phyloP scores from a whole-genome alignment of 2,797 vertebrate species.

The Pteronotus mesoamericanus region DNA sequence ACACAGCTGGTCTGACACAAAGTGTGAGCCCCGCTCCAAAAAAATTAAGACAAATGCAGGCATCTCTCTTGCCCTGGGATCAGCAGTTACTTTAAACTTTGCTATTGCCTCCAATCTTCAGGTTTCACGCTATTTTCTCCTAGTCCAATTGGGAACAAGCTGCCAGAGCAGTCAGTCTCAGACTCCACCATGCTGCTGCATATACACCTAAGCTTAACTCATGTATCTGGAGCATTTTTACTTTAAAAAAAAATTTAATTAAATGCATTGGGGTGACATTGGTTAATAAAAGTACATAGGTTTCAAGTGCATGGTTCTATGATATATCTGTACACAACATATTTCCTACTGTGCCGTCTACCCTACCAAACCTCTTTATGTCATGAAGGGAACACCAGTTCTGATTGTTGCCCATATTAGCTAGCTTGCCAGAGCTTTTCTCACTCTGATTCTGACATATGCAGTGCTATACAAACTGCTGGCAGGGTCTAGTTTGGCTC shows the following conservation, averaged over 20 bases:
- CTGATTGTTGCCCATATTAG: background rate
- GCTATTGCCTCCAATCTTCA: background rate
- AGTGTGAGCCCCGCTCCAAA: background rate
- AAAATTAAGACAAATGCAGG: background rate
- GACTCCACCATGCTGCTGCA: background rate
- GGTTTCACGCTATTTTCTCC: background rate
- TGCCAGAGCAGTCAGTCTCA: background rate
- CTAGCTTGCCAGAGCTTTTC: background rate
- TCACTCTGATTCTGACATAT: background rate
- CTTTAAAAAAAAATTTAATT: background rate
- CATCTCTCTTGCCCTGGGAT: background rate
- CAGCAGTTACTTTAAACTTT: background rate
- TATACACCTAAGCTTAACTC: background rate
- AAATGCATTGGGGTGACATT: background rate
- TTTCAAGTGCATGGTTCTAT: background rate
- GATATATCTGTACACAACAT: too few relatives aligned
- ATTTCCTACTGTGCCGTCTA: background rate
- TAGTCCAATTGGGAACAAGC: background rate
- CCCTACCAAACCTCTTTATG: background rate
- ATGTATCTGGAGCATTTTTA: background rate
- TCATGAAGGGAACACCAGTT: background rate
- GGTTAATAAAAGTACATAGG: background rate
- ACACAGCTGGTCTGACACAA: background rate
- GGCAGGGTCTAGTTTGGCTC: background rate
- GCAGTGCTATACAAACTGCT: background rate